A percentile compares a stretch with the other conserved stretches of the same genome.
phyloP scores from a whole-genome alignment of 2,113 vertebrate genomes.

The Seriola dumerili region DNA sequence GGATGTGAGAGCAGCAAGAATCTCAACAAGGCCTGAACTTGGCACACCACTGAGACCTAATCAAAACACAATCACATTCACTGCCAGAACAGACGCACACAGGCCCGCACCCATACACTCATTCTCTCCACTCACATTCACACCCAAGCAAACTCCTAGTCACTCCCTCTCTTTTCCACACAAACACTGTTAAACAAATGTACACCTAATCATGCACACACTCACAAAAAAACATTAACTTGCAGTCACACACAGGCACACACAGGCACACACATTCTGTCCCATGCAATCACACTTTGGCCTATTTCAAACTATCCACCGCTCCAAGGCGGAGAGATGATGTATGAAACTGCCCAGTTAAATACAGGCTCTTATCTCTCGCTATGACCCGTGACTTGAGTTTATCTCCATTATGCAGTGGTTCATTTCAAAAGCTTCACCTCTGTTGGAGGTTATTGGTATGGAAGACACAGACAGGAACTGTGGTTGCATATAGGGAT shows the following conservation, averaged over 20 bases:
- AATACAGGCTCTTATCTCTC: slow-evolving; percentile 67
- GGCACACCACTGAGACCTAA: slow-evolving; percentile 80
- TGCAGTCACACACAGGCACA: slow-evolving; percentile 71
- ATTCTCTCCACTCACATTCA: slow-evolving; percentile 65
- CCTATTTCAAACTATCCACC: slow-evolving; percentile 63
- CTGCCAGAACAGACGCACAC: slow-evolving; percentile 72
- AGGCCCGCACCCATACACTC: slow-evolving; percentile 53
- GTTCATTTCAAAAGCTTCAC: slow-evolving; percentile 70
- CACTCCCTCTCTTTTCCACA: slow-evolving; percentile 50
- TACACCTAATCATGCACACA: slow-evolving; percentile 71
- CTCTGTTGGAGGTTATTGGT: slow-evolving; percentile 73
- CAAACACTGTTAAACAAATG: slow-evolving; percentile 71
- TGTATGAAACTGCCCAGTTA: slow-evolving; percentile 68
- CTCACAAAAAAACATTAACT: slow-evolving; percentile 69
- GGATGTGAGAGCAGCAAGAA: slow-evolving; percentile 78
- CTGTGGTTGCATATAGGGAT: slow-evolving; percentile 56
- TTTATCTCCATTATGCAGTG: slow-evolving; percentile 75
- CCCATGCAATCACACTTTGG: slow-evolving; percentile 64
- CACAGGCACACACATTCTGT: slow-evolving; percentile 65
- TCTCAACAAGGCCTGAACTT: slow-evolving; percentile 79
- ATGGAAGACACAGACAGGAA: slow-evolving; percentile 62
- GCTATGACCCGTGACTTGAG: slow-evolving; percentile 69
- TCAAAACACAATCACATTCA: slow-evolving; percentile 85
- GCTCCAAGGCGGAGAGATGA: slow-evolving; percentile 59
- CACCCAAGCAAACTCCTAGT: slow-evolving; percentile 49